A percentile compares a stretch with the other conserved stretches of the same genome.
Evolutionary conservation across 2,113 vertebrate genomes (phyloP).

Genomic region (Erythrocercus mccallii): DNA sequence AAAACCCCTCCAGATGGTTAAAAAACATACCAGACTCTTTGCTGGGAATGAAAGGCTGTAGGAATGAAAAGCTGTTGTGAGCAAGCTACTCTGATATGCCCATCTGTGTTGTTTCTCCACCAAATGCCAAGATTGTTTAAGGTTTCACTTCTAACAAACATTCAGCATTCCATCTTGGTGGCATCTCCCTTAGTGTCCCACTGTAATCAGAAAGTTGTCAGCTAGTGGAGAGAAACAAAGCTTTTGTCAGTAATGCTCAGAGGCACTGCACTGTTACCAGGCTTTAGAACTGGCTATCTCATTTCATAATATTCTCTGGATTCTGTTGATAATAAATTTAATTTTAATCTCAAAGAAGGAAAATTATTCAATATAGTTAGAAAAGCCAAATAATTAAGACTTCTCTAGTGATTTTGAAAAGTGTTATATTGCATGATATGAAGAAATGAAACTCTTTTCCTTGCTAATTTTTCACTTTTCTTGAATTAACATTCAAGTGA

Average conservation of each 20-base stretch:
- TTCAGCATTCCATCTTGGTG: not conserved
- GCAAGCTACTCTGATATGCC: not conserved
- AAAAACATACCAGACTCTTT: not conserved
- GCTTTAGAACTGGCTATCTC: not conserved
- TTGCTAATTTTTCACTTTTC: not conserved
- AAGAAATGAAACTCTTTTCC: not conserved
- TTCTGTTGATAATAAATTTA: not conserved
- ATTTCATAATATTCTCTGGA: not conserved
- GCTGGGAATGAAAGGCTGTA: not conserved
- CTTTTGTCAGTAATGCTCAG: not conserved
- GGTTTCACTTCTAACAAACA: not conserved
- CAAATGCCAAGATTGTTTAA: not conserved
- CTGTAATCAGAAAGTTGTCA: not conserved
- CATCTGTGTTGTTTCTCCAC: not conserved
- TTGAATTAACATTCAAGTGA: not conserved
- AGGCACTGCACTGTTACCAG: not conserved
- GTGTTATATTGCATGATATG: not conserved
- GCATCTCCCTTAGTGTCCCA: not conserved
- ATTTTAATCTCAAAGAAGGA: not conserved
- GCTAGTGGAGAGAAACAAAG: not conserved
- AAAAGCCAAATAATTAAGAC: not conserved
- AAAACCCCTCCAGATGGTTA: not conserved
- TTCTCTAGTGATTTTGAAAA: not conserved
- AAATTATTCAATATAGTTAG: not conserved
- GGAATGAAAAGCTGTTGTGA: not conserved